Evolutionary conservation across 2,113 vertebrate species (phyloP).

Genomic region (Oplegnathus fasciatus): DNA sequence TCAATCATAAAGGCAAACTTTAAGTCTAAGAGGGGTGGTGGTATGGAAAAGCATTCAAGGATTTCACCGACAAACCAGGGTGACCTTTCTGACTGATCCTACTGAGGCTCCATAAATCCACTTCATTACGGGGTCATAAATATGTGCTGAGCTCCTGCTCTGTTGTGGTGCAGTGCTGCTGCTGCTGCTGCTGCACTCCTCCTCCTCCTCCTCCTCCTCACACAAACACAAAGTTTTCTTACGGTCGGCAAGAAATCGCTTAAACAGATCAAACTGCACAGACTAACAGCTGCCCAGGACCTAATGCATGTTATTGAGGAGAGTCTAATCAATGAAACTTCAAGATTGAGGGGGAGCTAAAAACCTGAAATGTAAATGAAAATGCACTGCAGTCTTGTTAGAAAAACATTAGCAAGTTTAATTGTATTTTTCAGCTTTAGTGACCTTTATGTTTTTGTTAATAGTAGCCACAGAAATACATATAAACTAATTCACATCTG

Average conservation of each 20-base stretch:
- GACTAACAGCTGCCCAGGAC: background rate
- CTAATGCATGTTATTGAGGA: background rate
- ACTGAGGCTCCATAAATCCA: constrained; percentile 76
- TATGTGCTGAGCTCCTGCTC: constrained; percentile 55
- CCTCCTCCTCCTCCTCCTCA: background rate
- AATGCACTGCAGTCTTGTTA: background rate
- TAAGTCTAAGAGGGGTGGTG: constrained; percentile 28
- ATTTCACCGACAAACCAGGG: constrained; percentile 60
- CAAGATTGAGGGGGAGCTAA: background rate
- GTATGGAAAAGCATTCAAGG: constrained; percentile 79
- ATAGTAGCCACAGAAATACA: background rate
- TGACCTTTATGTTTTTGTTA: background rate
- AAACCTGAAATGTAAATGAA: background rate
- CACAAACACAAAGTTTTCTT: constrained; percentile 16
- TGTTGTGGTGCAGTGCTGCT: constrained; percentile 40
- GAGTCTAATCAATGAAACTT: background rate
- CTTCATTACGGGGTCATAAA: constrained; percentile 76
- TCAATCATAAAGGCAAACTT: constrained; percentile 67
- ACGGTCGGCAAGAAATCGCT: background rate
- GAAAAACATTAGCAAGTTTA: background rate
- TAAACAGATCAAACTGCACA: background rate
- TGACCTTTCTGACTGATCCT: constrained; percentile 71
- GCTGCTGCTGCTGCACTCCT: constrained; percentile 5
- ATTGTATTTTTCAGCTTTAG: background rate
- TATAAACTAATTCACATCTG: background rate